Conservation (phyloP, 1,140 invertebrate genomes). For the Megalopta genalis region DNA sequence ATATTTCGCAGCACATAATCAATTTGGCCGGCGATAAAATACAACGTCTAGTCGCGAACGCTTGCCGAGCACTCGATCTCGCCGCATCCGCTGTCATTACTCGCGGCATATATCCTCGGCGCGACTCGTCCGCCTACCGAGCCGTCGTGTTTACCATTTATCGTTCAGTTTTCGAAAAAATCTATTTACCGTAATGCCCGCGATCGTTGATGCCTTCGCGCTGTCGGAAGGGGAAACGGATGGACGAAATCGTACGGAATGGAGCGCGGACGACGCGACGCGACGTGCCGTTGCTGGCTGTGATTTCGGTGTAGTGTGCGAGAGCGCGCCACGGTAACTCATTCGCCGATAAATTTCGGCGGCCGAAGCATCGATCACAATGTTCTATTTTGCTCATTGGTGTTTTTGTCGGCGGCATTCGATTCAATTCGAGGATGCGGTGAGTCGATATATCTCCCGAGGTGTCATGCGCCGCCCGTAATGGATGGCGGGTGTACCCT, state of each 20-base stretch:
- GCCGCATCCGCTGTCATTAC: too few species aligned
- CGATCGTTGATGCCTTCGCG: conserved; percentile 50
- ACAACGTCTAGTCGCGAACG: too few species aligned
- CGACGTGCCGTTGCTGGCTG: conserved; percentile 11
- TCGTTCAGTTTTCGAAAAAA: conserved; percentile 7
- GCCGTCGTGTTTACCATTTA: neutral
- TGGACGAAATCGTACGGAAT: conserved; percentile 53
- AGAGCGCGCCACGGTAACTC: conserved; percentile 70
- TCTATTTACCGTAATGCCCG: conserved; percentile 59
- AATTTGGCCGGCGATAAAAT: too few species aligned
- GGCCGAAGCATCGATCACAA: conserved; percentile 77
- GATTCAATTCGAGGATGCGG: conserved; percentile 80
- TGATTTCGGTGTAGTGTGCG: conserved; percentile 41
- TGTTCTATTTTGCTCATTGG: conserved; percentile 80
- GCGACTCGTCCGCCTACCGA: neutral
- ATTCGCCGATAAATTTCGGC: conserved; percentile 78
- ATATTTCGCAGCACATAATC: too few species aligned
- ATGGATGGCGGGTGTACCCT: conserved; percentile 78
- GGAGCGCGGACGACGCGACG: conserved; percentile 1
- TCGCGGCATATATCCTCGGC: neutral
- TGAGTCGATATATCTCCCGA: conserved; percentile 78
- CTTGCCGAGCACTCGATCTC: too few species aligned
- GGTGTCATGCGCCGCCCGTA: conserved; percentile 78
- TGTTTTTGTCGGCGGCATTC: conserved; percentile 78
- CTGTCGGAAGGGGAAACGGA: conserved; percentile 57